Percentiles rank a stretch among this genome's conserved stretches.
phyloP scores from a whole-genome alignment of 2,797 vertebrate species.

The Eulemur mongoz region DNA sequence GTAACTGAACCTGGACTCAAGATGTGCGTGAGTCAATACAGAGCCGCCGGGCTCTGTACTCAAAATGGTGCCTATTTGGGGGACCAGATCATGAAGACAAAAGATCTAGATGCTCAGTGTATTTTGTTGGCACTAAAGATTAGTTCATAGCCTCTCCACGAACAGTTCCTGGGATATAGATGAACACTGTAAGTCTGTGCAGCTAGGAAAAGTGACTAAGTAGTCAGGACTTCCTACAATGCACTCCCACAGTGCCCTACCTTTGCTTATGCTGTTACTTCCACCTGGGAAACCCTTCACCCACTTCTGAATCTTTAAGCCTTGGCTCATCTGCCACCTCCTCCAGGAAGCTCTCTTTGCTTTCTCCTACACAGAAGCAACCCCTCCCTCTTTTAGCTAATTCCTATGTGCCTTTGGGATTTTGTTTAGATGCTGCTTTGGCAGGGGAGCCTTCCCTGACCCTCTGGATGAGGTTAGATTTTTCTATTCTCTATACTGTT shows the following conservation, averaged over 20 bases:
- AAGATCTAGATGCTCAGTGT: neutral
- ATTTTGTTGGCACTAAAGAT: no score
- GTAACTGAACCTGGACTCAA: neutral
- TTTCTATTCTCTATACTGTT: neutral
- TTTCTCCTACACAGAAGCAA: neutral
- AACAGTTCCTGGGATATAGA: neutral
- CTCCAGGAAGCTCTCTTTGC: neutral
- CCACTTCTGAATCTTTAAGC: neutral
- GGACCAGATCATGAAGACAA: neutral
- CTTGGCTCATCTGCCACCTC: neutral
- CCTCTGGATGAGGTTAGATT: neutral
- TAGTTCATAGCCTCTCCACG: neutral
- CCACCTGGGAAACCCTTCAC: neutral
- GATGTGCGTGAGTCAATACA: accelerated
- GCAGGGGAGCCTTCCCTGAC: neutral
- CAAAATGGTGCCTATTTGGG: neutral
- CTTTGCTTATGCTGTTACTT: neutral
- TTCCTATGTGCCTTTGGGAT: neutral
- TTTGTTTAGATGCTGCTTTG: neutral
- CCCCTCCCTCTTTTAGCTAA: neutral
- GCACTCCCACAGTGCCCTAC: neutral
- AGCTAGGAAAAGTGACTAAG: neutral
- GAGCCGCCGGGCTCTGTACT: neutral
- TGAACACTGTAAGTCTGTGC: no score
- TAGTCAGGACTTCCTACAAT: accelerated